A percentile compares a stretch with the other conserved stretches of the same genome.
Conservation (phyloP, 1,140 invertebrate genomes). For the Asbolus verrucosus region DNA sequence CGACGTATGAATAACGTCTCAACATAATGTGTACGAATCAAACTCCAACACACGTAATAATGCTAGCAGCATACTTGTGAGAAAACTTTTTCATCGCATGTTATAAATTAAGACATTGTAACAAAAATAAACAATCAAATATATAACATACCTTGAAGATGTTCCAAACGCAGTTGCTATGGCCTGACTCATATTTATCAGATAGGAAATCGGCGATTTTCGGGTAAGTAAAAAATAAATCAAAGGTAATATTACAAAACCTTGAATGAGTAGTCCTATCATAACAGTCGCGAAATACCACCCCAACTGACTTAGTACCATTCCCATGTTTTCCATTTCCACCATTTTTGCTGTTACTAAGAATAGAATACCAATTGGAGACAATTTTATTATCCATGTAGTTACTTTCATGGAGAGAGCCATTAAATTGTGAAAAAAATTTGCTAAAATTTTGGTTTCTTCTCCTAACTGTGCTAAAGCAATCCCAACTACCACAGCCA, state of each 20-base stretch:
- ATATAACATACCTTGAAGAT: constrained; percentile 72
- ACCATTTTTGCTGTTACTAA: constrained; percentile 84
- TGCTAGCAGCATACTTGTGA: too few species aligned
- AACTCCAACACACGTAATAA: too few species aligned
- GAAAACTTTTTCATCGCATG: too few species aligned
- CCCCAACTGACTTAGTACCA: constrained; percentile 80
- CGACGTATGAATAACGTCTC: too few species aligned
- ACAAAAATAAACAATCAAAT: constrained; percentile 15
- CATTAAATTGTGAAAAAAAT: constrained; percentile 74
- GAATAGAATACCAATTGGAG: constrained; percentile 86
- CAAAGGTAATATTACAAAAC: constrained; percentile 78
- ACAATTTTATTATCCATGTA: constrained; percentile 81
- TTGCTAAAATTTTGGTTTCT: constrained; percentile 72
- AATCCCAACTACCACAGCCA: constrained; percentile 75
- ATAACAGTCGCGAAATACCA: constrained; percentile 86
- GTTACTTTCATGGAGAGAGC: constrained; percentile 81
- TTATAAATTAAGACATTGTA: too few species aligned
- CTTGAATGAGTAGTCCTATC: constrained; percentile 82
- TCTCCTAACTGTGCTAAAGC: constrained; percentile 74
- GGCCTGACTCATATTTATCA: constrained; percentile 80
- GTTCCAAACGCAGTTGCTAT: constrained; percentile 84
- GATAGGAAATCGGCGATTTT: constrained; percentile 76
- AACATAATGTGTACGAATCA: too few species aligned
- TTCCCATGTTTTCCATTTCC: constrained; percentile 80
- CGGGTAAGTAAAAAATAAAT: constrained; percentile 76